Base-by-base conservation (phyloP, 2,797 vertebrate species). In the Poeciliopsis paucimaculata region DNA sequence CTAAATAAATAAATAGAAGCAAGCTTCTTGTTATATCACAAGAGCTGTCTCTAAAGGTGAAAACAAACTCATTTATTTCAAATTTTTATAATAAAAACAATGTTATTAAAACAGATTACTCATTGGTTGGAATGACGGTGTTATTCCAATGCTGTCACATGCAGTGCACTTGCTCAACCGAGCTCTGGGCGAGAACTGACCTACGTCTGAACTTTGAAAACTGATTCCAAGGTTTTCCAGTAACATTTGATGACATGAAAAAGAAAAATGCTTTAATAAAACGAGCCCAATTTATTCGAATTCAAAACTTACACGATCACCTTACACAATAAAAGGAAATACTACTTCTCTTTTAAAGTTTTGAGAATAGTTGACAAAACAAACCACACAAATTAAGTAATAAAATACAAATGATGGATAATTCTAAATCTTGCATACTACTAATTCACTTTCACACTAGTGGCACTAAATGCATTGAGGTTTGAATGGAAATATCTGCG, bases 1-100 rank as follows among this genome's bases (percentile, higher is more conserved):
- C 87, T 88, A 86, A 85, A 88, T 83, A 87, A 92, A 89, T 72
- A 87, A 92, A 89, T 72, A 86, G 31, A 77, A 45, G 73, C 41
- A 72, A 72, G 55, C 62, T 76, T 84, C 74, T 78, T 82, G 39
- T 83, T 72, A 81, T 84, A 51, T 86, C 68, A 77, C 82, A 41
- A 81, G 75, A 66, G 53, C 66, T 72, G 74, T 60, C 72, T 57
- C 66, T 68, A 71, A 55, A 85, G 77, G 47, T 70, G 7, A 70
- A 70, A 39, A 53, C 43, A 80, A 84, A 78, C 72, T 72, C 1
- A 45, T 53, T 53, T 45, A 66, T 77, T 76, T 55, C 23, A 66
- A 64, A 86, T 53, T 26, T 75, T 78, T 36, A 64, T 57, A 12
- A 31, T 43, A n/a, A 10, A 12, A 16, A 7, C 49, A 26, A 11